phyloP scores from a whole-genome alignment of 2,888 invertebrate genomes.

The Dastarcus helophoroides region DNA sequence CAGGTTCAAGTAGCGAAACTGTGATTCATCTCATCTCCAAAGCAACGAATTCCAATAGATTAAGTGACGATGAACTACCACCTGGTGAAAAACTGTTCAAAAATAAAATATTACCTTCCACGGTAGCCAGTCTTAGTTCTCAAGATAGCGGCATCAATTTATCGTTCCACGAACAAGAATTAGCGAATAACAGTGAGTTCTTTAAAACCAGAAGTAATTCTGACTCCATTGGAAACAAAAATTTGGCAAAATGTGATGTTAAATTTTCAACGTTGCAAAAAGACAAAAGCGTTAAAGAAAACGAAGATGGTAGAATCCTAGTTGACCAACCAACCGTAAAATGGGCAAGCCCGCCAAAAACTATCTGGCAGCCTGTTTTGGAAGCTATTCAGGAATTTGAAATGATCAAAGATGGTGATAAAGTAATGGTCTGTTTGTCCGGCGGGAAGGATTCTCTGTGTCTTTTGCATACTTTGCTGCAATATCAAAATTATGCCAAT shows the following conservation, averaged over 20 bases:
- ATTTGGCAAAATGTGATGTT: conserved; percentile 25
- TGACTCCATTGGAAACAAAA: conserved; percentile 27
- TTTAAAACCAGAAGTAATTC: conserved; percentile 30
- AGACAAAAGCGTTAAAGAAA: no score
- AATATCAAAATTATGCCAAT: conserved; percentile 68
- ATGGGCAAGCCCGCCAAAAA: conserved; percentile 72
- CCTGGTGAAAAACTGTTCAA: conserved; percentile 32
- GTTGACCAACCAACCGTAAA: conserved; percentile 11
- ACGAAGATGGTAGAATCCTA: conserved; percentile 13
- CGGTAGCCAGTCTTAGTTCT: conserved; percentile 59
- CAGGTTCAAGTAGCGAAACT: conserved; percentile 32
- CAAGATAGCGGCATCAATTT: conserved; percentile 71
- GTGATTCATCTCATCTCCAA: conserved; percentile 37
- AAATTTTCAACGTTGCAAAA: conserved; percentile 29
- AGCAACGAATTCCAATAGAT: conserved; percentile 44
- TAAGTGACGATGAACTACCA: conserved; percentile 45
- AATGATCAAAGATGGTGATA: conserved; percentile 75
- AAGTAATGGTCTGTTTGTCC: conserved; percentile 73
- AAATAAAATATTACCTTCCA: conserved; percentile 48
- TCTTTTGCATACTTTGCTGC: conserved; percentile 69
- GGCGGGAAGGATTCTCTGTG: conserved; percentile 78
- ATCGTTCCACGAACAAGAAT: conserved; percentile 57
- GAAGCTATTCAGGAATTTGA: conserved; percentile 74
- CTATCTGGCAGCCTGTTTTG: conserved; percentile 69
- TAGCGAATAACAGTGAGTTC: conserved; percentile 19